Conservation (phyloP, 2,888 invertebrate species). For the Fragum sueziense region DNA sequence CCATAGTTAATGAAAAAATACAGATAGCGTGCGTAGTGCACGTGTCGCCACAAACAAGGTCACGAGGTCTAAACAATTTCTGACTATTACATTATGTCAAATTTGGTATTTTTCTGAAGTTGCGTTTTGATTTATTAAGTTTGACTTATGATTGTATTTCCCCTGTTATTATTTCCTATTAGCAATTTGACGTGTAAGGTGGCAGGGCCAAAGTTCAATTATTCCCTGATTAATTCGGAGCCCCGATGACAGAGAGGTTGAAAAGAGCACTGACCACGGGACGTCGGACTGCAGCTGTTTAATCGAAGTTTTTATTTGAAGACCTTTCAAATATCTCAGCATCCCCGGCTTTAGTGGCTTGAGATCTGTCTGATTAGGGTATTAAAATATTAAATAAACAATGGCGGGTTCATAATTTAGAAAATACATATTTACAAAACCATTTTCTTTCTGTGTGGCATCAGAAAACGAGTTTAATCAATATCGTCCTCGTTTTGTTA, state of each 20-base stretch:
- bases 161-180: conserved; percentile 30
- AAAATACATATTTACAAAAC: conserved; percentile 61
- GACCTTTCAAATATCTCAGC: conserved; percentile 49
- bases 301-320: conserved; percentile 25
- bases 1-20: conserved; percentile 20
- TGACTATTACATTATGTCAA: conserved; percentile 35
- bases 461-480: neutral
- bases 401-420: conserved; percentile 41
- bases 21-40: conserved; percentile 1
- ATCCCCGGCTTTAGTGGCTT: conserved; percentile 27
- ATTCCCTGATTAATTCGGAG: conserved; percentile 9
- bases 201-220: conserved; percentile 33
- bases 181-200: conserved; percentile 19
- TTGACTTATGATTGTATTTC: conserved; percentile 31
- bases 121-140: conserved; percentile 34
- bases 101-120: conserved; percentile 27
- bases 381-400: conserved; percentile 50
- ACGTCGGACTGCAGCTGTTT: conserved; percentile 29
- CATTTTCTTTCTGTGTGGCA: neutral
- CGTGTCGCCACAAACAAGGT: conserved; percentile 16
- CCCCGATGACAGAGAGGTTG: neutral
- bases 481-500: too few relatives aligned
- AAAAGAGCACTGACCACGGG: conserved; percentile 30
- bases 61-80: conserved; percentile 10
- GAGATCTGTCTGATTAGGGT: conserved; percentile 39